Percentiles rank a stretch among this genome's conserved stretches.
Conservation (phyloP, 2,888 invertebrate species). For the Plebejus anna region DNA sequence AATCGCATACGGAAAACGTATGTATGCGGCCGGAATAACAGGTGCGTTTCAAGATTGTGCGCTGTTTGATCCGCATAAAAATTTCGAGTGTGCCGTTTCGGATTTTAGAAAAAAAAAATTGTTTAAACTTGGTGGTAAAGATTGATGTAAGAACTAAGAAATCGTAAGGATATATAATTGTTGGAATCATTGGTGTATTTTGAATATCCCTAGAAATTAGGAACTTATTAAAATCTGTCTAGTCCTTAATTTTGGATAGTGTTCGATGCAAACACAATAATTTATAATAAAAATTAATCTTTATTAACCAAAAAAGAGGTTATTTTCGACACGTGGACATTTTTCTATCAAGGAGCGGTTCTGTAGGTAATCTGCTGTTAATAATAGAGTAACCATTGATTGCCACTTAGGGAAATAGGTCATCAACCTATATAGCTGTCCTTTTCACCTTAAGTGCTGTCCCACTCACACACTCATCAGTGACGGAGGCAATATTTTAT, state of each 20-base stretch:
- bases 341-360: background rate
- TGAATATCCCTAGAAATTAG: too few relatives aligned
- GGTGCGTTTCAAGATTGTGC: too few relatives aligned
- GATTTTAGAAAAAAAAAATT: too few relatives aligned
- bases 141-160: too few relatives aligned
- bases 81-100: too few relatives aligned
- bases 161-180: too few relatives aligned
- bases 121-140: too few relatives aligned
- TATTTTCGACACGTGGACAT: background rate
- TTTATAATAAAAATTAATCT: background rate
- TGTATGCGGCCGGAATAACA: too few relatives aligned
- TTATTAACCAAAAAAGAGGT: background rate
- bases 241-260: background rate
- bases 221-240: background rate
- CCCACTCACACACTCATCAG: background rate
- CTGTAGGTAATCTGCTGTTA: background rate
- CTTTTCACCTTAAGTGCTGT: background rate
- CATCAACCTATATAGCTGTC: background rate
- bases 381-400: background rate
- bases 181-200: too few relatives aligned
- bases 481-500: background rate
- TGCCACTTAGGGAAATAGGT: conserved; percentile 7
- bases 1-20: too few relatives aligned
- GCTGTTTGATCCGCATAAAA: too few relatives aligned
- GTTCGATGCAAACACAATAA: background rate